Conservation (phyloP, 1,140 invertebrate genomes). For the Luehdorfia chinensis region DNA sequence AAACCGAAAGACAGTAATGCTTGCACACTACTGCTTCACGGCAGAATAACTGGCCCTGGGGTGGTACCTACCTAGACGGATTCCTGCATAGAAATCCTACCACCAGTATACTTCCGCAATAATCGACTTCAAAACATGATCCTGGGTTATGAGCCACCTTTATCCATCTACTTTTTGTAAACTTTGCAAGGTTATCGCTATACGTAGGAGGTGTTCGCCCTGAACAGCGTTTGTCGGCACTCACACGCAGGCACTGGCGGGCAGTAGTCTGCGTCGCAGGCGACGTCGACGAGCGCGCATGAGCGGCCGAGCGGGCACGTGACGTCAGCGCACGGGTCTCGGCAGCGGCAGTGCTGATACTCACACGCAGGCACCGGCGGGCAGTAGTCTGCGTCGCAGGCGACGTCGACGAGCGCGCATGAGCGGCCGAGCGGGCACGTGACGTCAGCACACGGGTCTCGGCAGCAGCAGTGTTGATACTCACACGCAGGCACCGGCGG, state of each 20-base stretch:
- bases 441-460: conserved; percentile 86
- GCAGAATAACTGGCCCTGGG: too few species aligned
- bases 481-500: conserved; percentile 89
- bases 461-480: conserved; percentile 85
- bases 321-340: conserved; percentile 86
- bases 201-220: too few species aligned
- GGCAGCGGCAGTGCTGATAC: conserved; percentile 85
- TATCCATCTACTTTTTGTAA: too few species aligned
- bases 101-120: too few species aligned
- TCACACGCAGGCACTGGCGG: conserved; percentile 89
- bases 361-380: conserved; percentile 89
- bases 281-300: conserved; percentile 89
- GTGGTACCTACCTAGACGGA: too few species aligned
- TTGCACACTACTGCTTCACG: too few species aligned
- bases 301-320: conserved; percentile 79
- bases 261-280: conserved; percentile 87
- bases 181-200: too few species aligned
- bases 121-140: too few species aligned
- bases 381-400: conserved; percentile 87
- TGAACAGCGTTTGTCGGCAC: too few species aligned
- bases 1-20: too few species aligned
- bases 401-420: conserved; percentile 89
- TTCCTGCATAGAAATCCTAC: too few species aligned
- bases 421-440: conserved; percentile 79
- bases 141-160: too few species aligned